phyloP scores from a whole-genome alignment of 30 jellyfish, hydroid and myxozoan species.

The Aurelia aurita region DNA sequence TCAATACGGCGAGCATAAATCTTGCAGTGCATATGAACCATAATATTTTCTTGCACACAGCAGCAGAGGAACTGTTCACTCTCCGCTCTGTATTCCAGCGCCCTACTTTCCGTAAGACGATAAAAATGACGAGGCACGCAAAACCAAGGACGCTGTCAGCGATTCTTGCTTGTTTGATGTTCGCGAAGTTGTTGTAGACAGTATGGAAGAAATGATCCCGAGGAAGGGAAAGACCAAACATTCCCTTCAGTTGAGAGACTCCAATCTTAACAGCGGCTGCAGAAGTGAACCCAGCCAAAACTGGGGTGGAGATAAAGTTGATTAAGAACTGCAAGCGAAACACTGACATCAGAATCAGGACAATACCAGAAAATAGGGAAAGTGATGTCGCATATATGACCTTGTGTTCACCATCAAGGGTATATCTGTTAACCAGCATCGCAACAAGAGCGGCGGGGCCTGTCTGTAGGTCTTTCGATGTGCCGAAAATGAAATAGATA shows the following conservation, averaged over 20 bases:
- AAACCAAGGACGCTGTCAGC: constrained; percentile 70
- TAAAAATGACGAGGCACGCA: constrained; percentile 53
- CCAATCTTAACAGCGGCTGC: constrained; percentile 83
- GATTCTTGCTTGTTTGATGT: constrained; percentile 53
- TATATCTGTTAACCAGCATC: constrained; percentile 57
- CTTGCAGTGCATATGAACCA: constrained; percentile 79
- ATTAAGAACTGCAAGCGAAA: constrained; percentile 69
- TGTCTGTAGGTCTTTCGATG: constrained; percentile 66
- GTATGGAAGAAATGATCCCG: constrained; percentile 66
- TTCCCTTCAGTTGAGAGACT: constrained; percentile 68
- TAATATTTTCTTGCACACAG: constrained; percentile 28
- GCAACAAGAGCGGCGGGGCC: constrained; percentile 87
- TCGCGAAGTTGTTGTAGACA: constrained; percentile 46
- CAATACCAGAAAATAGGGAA: constrained; percentile 75
- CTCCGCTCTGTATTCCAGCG: constrained; percentile 52
- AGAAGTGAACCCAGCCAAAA: constrained; percentile 77
- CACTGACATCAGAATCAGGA: constrained; percentile 49
- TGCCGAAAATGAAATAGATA: constrained; percentile 58
- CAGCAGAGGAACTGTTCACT: constrained; percentile 3
- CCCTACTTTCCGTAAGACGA: constrained; percentile 47
- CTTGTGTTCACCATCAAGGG: constrained; percentile 48
- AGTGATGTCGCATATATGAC: constrained; percentile 47
- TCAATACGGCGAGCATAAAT: constrained; percentile 51
- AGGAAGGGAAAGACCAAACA: constrained; percentile 72
- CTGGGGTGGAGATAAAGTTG: constrained; percentile 77